These are phyloP conservation scores for Watsonalla binaria DNA, from an alignment of 2,888 invertebrate species.

Conservation along the genomic window DNA sequence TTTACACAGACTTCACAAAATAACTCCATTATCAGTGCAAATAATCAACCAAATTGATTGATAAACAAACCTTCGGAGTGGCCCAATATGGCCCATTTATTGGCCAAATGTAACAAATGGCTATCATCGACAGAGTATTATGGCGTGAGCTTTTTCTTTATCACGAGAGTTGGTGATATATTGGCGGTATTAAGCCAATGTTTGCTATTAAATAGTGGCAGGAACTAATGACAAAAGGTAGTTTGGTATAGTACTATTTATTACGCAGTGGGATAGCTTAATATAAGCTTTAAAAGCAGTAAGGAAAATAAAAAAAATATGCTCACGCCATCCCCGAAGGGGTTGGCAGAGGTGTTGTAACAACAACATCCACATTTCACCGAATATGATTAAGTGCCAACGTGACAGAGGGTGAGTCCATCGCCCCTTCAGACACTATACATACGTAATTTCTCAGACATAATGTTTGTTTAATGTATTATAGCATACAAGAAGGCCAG, in stretches of 20 bases:
- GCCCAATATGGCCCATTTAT: constrained; percentile 25
- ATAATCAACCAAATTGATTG: constrained; percentile 35
- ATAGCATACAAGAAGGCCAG: too few species aligned
- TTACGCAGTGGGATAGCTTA: too few species aligned
- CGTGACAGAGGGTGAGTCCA: too few species aligned
- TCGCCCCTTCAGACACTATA: too few species aligned
- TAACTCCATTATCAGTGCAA: constrained; percentile 8
- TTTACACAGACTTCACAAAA: not conserved
- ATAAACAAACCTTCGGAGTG: constrained; percentile 22
- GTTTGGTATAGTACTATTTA: constrained; percentile 15
- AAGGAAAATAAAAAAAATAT: too few species aligned
- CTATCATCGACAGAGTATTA: constrained; percentile 34
- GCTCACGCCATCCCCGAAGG: too few species aligned
- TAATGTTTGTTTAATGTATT: too few species aligned
- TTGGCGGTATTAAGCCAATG: constrained; percentile 43
- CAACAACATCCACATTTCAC: too few species aligned
- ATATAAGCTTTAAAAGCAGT: too few species aligned
- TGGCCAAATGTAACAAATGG: constrained; percentile 34
- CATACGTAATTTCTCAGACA: too few species aligned
- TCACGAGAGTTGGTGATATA: constrained; percentile 37
- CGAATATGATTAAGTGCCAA: too few species aligned
- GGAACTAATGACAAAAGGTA: constrained; percentile 26
- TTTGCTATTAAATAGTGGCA: constrained; percentile 48
- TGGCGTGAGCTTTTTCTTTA: constrained; percentile 42
- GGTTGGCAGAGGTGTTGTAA: too few species aligned